These are phyloP conservation scores for Ciconia boyciana DNA, from an alignment of 2,113 vertebrate species.

Conservation along the genomic window DNA sequence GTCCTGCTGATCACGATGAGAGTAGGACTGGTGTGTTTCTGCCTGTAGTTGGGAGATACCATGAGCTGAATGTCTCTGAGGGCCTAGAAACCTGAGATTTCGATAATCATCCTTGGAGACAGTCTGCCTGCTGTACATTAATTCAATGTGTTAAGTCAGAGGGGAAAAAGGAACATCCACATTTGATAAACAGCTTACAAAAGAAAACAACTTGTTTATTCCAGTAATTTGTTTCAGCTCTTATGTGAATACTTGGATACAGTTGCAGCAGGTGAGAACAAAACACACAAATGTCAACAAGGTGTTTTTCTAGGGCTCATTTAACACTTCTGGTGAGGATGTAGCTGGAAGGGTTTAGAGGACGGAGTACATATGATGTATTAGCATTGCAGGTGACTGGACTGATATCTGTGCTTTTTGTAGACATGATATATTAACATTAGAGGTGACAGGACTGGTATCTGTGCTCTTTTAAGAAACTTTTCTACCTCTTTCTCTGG, in stretches of 20 bases:
- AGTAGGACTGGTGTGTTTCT: background rate
- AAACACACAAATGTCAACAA: background rate
- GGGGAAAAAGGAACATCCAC: rapidly evolving
- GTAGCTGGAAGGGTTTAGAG: background rate
- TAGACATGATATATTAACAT: no score
- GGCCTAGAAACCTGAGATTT: background rate
- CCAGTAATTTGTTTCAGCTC: background rate
- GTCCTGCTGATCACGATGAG: no score
- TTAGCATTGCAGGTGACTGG: background rate
- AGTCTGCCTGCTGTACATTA: background rate
- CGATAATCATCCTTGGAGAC: background rate
- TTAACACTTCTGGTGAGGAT: background rate
- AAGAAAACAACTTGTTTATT: background rate
- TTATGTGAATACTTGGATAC: background rate
- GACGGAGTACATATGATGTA: no score
- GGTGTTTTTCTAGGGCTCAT: background rate
- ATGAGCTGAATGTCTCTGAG: background rate
- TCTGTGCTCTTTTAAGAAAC: no score
- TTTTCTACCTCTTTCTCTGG: no score
- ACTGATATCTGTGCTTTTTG: no score
- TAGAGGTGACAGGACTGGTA: no score
- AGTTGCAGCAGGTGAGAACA: background rate
- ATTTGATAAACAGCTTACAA: background rate
- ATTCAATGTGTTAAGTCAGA: background rate
- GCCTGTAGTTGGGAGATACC: background rate